Percentiles rank a stretch among this genome's conserved stretches.
Evolutionary conservation across 2,797 vertebrate species (phyloP).

Genomic region (Crenuchus spilurus): DNA sequence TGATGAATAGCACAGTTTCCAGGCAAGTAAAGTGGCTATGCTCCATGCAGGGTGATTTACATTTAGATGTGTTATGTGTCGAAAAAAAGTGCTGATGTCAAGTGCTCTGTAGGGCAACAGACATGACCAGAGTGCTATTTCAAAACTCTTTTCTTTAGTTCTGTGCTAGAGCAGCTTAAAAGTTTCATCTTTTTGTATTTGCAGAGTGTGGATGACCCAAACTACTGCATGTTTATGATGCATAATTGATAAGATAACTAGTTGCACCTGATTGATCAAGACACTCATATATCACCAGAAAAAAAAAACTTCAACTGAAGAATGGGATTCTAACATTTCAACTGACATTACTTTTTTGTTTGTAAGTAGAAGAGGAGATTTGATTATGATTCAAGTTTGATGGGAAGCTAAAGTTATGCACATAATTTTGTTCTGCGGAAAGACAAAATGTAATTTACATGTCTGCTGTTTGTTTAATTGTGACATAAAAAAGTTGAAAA

Average conservation of each 20-base stretch:
- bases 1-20: conserved; percentile 10
- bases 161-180: not conserved
- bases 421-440: no score
- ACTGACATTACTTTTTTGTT: no score
- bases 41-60: conserved; percentile 6
- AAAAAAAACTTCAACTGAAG: no score
- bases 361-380: no score
- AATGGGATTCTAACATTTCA: no score
- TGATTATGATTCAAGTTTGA: no score
- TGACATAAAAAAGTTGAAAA: no score
- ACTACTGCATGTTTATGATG: not conserved
- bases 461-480: no score
- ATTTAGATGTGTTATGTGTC: conserved; percentile 23
- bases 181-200: not conserved
- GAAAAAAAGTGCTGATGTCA: conserved; percentile 22
- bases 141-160: not conserved
- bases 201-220: not conserved
- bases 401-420: no score
- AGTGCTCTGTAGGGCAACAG: conserved; percentile 6
- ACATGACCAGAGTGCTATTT: not conserved
- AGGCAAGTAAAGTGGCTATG: not conserved
- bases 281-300: no score
- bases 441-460: no score
- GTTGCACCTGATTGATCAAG: no score
- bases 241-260: not conserved